Base-by-base conservation (phyloP, 2,797 vertebrate genomes). In the Ficedula albicollis region DNA sequence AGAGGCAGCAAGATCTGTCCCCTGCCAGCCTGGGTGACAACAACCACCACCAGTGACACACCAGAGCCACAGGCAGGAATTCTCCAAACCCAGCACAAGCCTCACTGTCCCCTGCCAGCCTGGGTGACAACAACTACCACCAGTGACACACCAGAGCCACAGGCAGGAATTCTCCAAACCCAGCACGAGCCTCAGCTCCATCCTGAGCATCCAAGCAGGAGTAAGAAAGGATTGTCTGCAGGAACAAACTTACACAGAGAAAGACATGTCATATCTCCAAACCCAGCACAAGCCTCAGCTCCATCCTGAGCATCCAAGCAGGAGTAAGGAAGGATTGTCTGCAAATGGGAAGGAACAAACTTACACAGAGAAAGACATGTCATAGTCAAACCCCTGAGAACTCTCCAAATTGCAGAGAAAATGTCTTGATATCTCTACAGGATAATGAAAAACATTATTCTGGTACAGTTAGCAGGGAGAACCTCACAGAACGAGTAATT, bases 41-140 rank as follows among this genome's bases (percentile, higher is more conserved):
- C 43, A 74, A 32, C 7, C 64, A 72, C 8, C 72, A 38, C 8
- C 60, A 36, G 27, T 3, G 54, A 2, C 63, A 60, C 39, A 36
- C 18, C 72, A 49, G 0, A 18, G 54, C n/a, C 63, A 66, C 63
- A 49, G 0, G 12, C 74, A 66, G 60, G 15, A 67, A n/a, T 5
- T 56, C 89, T 27, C 4, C 1, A 3, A 44, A 30, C 0, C 48
- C 73, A 15, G 29, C 1, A 9, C 0, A 0, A 81, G n/a, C 6
- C 76, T n/a, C 62, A 29, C n/a, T n/a, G n/a, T n/a, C n/a, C n/a
- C n/a, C n/a, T n/a, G n/a, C n/a, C n/a, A n/a, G n/a, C n/a, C n/a
- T n/a, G n/a, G n/a, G n/a, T n/a, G n/a, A n/a, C n/a, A n/a, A n/a
- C n/a, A n/a, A n/a, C n/a, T n/a, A n/a, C n/a, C n/a, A n/a, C n/a